Percentiles rank a stretch among this genome's conserved stretches.
Conservation (phyloP, 2,797 vertebrate species). For the Acipenser oxyrinchus region DNA sequence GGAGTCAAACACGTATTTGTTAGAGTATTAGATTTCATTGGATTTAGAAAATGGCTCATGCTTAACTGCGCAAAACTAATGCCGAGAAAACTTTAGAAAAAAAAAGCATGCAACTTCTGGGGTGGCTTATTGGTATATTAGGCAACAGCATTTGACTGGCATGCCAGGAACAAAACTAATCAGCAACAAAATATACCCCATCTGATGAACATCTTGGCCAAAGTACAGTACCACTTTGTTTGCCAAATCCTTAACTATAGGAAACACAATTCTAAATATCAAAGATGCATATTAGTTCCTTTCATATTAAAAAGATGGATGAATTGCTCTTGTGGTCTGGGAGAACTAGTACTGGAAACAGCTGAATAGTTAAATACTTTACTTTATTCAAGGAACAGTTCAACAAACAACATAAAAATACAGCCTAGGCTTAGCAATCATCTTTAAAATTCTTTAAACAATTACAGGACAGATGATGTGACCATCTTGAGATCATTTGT, state of each 20-base stretch:
- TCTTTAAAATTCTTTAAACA: conserved; percentile 46
- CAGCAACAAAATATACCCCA: conserved; percentile 39
- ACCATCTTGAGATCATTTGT: conserved; percentile 74
- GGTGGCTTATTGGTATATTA: no score
- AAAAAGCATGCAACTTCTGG: background rate
- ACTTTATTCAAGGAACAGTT: background rate
- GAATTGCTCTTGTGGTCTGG: conserved; percentile 21
- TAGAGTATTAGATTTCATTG: conserved; percentile 51
- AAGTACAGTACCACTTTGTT: conserved; percentile 50
- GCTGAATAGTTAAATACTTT: no score
- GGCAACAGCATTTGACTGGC: no score
- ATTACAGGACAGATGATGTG: conserved; percentile 65
- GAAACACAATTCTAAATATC: conserved; percentile 56
- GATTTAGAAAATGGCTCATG: conserved; percentile 28
- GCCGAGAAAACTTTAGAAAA: conserved; percentile 10
- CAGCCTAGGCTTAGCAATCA: conserved; percentile 37
- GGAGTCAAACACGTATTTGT: conserved; percentile 65
- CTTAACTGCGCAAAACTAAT: conserved; percentile 45
- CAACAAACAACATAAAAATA: background rate
- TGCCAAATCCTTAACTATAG: conserved; percentile 62
- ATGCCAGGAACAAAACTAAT: no score
- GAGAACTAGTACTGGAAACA: no score
- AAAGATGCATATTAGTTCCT: conserved; percentile 36
- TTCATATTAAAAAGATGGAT: conserved; percentile 28
- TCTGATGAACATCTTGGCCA: conserved; percentile 74